phyloP scores from a whole-genome alignment of 2,888 invertebrate species.

The Pachliopta kotzebuea region DNA sequence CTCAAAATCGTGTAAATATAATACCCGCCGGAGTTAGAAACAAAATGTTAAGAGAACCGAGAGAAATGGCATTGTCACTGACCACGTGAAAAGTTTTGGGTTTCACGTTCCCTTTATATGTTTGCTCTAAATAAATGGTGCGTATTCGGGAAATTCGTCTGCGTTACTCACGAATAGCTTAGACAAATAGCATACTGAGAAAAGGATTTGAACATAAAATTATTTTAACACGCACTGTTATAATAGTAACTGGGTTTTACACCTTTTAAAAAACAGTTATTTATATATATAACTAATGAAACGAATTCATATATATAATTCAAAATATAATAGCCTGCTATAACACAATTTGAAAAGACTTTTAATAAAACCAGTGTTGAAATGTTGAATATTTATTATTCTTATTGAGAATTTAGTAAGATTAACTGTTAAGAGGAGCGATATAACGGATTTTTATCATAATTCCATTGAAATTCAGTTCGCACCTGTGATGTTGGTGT shows the following conservation, averaged over 20 bases:
- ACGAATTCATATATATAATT: too few relatives aligned
- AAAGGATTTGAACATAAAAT: slow-evolving; percentile 79
- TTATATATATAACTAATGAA: too few relatives aligned
- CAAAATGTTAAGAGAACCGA: slow-evolving; percentile 72
- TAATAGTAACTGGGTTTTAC: too few relatives aligned
- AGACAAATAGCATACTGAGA: slow-evolving; percentile 79
- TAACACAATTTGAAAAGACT: too few relatives aligned
- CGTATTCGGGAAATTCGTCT: slow-evolving; percentile 78
- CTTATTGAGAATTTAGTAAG: too few relatives aligned
- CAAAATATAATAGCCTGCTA: too few relatives aligned
- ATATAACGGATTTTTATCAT: slow-evolving; percentile 42
- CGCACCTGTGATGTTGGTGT: slow-evolving; percentile 60
- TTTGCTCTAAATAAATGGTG: slow-evolving; percentile 73
- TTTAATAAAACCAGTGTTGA: too few relatives aligned
- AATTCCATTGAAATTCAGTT: slow-evolving; percentile 35
- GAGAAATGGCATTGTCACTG: slow-evolving; percentile 74
- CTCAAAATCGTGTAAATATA: slow-evolving; percentile 46
- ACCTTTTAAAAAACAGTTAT: too few relatives aligned
- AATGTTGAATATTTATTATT: too few relatives aligned
- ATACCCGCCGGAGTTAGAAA: slow-evolving; percentile 61
- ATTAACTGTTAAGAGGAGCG: background rate
- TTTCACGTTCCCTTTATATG: slow-evolving; percentile 75
- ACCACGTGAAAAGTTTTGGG: slow-evolving; percentile 79
- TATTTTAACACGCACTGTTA: slow-evolving; percentile 56
- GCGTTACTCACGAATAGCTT: slow-evolving; percentile 75